These are phyloP conservation scores for Glaucidium brasilianum DNA, from an alignment of 2,113 vertebrate genomes.

Conservation along the genomic window DNA sequence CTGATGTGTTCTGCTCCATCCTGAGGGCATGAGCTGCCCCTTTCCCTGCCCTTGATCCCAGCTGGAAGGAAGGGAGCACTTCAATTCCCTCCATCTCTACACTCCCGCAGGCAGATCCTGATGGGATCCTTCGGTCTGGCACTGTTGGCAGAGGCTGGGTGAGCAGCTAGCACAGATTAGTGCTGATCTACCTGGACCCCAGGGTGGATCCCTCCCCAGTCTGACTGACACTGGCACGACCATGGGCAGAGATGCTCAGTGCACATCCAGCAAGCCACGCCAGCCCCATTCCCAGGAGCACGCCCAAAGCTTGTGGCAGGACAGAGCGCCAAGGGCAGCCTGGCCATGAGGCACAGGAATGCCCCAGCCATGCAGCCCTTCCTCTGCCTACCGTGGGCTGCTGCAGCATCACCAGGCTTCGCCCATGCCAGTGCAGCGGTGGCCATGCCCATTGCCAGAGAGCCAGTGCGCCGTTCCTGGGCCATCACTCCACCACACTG, in stretches of 20 bases:
- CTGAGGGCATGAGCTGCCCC: neutral
- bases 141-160: neutral
- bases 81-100: neutral
- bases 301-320: neutral
- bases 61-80: neutral
- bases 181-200: neutral
- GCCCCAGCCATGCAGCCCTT: neutral
- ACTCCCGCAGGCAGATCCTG: neutral
- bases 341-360: neutral
- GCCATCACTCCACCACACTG: neutral
- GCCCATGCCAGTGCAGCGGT: accelerated
- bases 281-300: neutral
- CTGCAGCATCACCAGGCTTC: neutral
- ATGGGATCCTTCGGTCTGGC: neutral
- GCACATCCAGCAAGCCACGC: neutral
- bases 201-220: neutral
- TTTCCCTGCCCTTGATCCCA: neutral
- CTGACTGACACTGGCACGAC: neutral
- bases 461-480: neutral
- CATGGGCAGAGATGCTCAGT: neutral
- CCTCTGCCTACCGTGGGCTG: accelerated
- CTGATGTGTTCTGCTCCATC: neutral
- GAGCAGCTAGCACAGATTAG: neutral
- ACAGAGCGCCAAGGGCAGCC: neutral
- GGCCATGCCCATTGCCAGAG: accelerated